These are phyloP conservation scores for Flabesymbios commensalis DNA, from an alignment of 2,888 invertebrate genomes.

Conservation along the genomic window DNA sequence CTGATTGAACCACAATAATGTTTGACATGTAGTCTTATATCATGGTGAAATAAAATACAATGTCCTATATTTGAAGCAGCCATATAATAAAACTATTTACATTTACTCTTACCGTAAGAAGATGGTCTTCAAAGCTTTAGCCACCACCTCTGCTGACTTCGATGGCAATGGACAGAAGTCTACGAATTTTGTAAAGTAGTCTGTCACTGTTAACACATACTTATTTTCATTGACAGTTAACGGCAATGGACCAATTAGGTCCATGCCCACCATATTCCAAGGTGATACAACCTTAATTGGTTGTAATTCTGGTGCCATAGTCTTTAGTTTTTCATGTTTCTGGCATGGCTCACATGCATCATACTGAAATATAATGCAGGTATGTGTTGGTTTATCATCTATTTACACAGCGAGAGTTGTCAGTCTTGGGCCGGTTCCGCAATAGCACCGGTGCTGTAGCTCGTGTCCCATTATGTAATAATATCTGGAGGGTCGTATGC, in stretches of 20 bases:
- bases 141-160: neutral
- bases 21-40: no score
- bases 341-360: neutral
- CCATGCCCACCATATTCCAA: neutral
- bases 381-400: no score
- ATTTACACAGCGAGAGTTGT: no score
- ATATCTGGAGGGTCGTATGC: no score
- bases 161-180: neutral
- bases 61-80: no score
- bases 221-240: neutral
- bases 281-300: neutral
- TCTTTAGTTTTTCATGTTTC: neutral
- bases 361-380: neutral
- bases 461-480: no score
- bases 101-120: neutral
- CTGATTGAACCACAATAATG: no score
- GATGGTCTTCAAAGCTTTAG: neutral
- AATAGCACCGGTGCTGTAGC: no score
- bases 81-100: no score
- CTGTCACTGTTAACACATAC: neutral
- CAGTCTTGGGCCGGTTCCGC: no score
- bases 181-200: constrained; percentile 1
- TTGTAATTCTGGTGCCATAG: neutral
- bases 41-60: no score
- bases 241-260: neutral